Percentiles rank a stretch among this genome's conserved stretches.
These are phyloP conservation scores for Apamea epomidion DNA, from an alignment of 2,888 invertebrate genomes.

Conservation along the genomic window DNA sequence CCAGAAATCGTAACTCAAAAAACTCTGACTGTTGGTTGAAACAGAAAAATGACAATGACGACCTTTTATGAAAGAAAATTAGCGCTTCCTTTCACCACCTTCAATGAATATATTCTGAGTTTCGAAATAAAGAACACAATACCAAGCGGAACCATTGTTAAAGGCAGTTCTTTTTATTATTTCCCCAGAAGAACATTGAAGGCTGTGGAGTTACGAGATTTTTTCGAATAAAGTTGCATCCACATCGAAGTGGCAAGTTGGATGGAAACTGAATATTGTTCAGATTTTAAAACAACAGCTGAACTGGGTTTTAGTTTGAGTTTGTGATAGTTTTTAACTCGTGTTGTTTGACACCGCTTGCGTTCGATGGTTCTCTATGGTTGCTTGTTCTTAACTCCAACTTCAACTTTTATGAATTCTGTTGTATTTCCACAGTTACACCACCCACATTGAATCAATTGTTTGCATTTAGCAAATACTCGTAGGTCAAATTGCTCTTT, in stretches of 20 bases:
- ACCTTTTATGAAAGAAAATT: conserved; percentile 10
- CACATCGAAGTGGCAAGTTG: conserved; percentile 53
- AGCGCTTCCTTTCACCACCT: conserved; percentile 20
- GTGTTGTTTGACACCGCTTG: conserved; percentile 36
- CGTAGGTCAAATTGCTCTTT: not conserved
- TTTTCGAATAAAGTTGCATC: conserved; percentile 54
- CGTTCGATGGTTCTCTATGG: conserved; percentile 18
- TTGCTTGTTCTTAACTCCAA: not conserved
- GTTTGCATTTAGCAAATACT: not conserved
- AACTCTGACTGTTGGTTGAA: not conserved
- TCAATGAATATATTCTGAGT: conserved; percentile 31
- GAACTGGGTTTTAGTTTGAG: conserved; percentile 27
- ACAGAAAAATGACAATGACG: not conserved
- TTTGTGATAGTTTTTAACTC: conserved; percentile 47
- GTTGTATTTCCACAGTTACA: not conserved
- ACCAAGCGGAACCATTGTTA: conserved; percentile 46
- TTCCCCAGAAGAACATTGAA: conserved; percentile 37
- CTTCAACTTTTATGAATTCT: not conserved
- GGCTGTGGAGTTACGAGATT: conserved; percentile 41
- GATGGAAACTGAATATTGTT: conserved; percentile 55
- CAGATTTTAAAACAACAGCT: conserved; percentile 45
- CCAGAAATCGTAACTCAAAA: not conserved
- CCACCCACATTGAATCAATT: not conserved
- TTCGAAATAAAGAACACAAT: conserved; percentile 39
- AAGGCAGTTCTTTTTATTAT: conserved; percentile 36